phyloP scores from a whole-genome alignment of 2,888 invertebrate species.

The Archaeoteleia sp. region DNA sequence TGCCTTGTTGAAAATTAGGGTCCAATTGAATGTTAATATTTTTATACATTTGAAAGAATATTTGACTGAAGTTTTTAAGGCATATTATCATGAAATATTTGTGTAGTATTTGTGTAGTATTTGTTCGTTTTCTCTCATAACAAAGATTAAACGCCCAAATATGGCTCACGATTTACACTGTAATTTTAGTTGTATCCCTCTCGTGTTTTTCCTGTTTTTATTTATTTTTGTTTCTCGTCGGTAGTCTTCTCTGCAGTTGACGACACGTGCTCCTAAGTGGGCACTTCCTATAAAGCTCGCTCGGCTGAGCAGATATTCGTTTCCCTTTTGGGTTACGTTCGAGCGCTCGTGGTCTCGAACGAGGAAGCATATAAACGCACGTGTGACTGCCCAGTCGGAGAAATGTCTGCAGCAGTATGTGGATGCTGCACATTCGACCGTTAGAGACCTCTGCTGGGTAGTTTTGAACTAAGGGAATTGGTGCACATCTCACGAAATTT shows the following conservation, averaged over 20 bases:
- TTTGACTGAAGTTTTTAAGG: no score
- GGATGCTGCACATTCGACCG: no score
- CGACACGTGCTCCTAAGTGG: slow-evolving; percentile 62
- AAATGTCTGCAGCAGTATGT: slow-evolving; percentile 37
- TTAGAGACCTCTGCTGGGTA: slow-evolving; percentile 20
- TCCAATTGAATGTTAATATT: no score
- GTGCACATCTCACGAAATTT: slow-evolving; percentile 25
- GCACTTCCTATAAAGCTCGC: slow-evolving; percentile 56
- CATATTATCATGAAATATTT: no score
- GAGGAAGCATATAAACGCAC: slow-evolving; percentile 44
- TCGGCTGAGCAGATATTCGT: slow-evolving; percentile 47
- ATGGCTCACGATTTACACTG: slow-evolving; percentile 23
- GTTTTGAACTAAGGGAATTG: slow-evolving; percentile 9
- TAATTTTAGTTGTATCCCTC: slow-evolving; percentile 29
- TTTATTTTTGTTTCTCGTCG: slow-evolving; percentile 11
- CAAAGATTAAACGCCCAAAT: no score
- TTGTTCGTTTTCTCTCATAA: no score
- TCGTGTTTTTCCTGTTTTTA: slow-evolving; percentile 4
- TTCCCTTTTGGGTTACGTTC: slow-evolving; percentile 43
- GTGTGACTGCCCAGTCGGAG: slow-evolving; percentile 35
- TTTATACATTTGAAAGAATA: no score
- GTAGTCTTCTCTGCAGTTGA: slow-evolving; percentile 41
- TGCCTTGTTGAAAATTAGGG: no score
- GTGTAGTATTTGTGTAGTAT: no score
- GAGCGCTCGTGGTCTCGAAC: slow-evolving; percentile 30